Evolutionary conservation across 2,888 invertebrate species (phyloP), one percentile per base, ranked within the genome.

Genomic region (Drosophila rubida): DNA sequence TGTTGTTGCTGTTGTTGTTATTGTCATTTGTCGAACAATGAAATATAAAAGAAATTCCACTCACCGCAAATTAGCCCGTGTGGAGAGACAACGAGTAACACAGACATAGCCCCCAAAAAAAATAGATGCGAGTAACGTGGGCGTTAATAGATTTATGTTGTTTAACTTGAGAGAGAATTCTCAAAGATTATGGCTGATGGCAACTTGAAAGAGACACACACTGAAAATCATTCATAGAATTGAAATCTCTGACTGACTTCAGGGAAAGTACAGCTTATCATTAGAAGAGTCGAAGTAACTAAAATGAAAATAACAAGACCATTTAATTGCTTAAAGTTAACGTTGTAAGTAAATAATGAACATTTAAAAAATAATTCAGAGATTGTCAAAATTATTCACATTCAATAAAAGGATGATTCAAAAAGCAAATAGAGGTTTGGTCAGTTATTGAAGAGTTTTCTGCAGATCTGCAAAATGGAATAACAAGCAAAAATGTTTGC

Each of bases 111-210:
- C 39, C 39, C 39, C 41, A 25, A 7, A 7, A 25, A 57, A 73
- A 69, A 66, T 75, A 55, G 61, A 39, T 42, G 19, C 27, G 41
- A 41, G 25, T 39, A 61, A 75, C 49, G 75, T 76, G 45, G 75
- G 75, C 75, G 75, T 76, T 66, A 60, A 69, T 69, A 60, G 77
- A 77, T 77, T 73, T 73, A 69, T 76, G 65, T 73, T 73, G 64
- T 50, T 41, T 60, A 66, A 64, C 53, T 8, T 41, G 37, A 63
- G 61, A 49, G 39, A 69, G 61, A 75, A 71, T 72, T 46, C 50
- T 53, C 35, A 27, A 58, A 64, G 25, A 70, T 45, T 27, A 16
- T 39, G 41, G 13, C 37, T 39, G 41, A 6, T 58, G 25, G 1
- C n/a, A 14, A 14, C 19, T 1, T 3, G 62, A 58, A 39, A 44